Evolutionary conservation across 1,140 invertebrate species (phyloP).

Genomic region (Berghia stephanieae): DNA sequence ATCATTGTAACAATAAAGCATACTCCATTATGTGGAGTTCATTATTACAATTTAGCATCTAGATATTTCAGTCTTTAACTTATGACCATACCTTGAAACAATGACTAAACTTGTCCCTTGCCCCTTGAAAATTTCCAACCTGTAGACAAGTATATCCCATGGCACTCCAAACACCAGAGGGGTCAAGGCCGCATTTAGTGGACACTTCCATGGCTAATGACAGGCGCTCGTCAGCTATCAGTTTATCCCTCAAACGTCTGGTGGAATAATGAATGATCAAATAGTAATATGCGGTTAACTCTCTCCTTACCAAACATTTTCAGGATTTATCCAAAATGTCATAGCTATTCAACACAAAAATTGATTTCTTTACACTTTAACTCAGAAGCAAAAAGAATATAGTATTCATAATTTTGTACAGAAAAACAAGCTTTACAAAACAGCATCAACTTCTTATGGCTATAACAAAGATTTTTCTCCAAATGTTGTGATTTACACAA

Average conservation of each 20-base stretch:
- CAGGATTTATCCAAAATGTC: too few relatives aligned
- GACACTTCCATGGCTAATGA: slow-evolving; percentile 84
- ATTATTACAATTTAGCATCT: too few relatives aligned
- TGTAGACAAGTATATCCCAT: slow-evolving; percentile 87
- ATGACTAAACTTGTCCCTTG: slow-evolving; percentile 72
- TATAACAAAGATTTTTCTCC: too few relatives aligned
- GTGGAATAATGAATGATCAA: too few relatives aligned
- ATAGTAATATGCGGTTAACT: too few relatives aligned
- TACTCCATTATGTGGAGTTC: too few relatives aligned
- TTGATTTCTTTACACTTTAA: background rate
- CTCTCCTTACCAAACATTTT: too few relatives aligned
- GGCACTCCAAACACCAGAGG: slow-evolving; percentile 81
- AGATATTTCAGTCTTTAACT: background rate
- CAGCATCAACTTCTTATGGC: too few relatives aligned
- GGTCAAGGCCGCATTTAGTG: slow-evolving; percentile 82
- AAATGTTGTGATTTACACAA: too few relatives aligned
- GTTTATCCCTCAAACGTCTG: slow-evolving; percentile 72
- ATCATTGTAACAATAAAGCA: too few relatives aligned
- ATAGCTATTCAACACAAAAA: too few relatives aligned
- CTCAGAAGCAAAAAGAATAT: background rate
- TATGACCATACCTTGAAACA: slow-evolving; percentile 61
- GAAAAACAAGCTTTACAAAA: background rate
- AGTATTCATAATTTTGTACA: background rate
- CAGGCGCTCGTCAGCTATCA: slow-evolving; percentile 85
- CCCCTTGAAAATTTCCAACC: slow-evolving; percentile 78